Conservation (phyloP, 2,797 vertebrate species). For the Taeniopygia guttata region DNA sequence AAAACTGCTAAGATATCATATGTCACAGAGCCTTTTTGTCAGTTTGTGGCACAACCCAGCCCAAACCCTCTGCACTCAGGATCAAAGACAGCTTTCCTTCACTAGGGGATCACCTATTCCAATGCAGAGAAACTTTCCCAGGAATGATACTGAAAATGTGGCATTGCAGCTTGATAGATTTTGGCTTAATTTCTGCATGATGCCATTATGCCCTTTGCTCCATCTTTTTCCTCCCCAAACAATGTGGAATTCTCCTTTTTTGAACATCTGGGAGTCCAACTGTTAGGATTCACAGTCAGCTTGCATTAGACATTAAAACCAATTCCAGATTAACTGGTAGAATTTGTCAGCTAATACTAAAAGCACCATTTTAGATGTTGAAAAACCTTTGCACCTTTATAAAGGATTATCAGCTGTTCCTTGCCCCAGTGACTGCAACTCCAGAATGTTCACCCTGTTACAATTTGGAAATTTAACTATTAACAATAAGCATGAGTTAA, state of each 20-base stretch:
- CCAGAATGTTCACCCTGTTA: neutral
- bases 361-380: neutral
- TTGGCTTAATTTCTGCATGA: neutral
- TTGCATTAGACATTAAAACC: neutral
- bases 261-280: neutral
- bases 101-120: neutral
- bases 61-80: neutral
- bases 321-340: neutral
- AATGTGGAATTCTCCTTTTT: neutral
- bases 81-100: neutral
- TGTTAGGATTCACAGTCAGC: neutral
- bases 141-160: neutral
- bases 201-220: neutral
- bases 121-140: neutral
- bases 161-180: neutral
- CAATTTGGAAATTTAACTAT: neutral
- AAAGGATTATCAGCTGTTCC: neutral
- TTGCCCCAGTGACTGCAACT: neutral
- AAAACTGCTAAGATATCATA: fast-evolving
- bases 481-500: neutral
- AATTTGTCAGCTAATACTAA: neutral
- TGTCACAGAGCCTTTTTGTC: neutral
- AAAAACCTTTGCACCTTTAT: neutral
- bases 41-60: neutral
- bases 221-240: neutral